Percentiles rank a stretch among this genome's conserved stretches.
phyloP scores from a whole-genome alignment of 2,888 invertebrate species.

The Antheraea assamensis region DNA sequence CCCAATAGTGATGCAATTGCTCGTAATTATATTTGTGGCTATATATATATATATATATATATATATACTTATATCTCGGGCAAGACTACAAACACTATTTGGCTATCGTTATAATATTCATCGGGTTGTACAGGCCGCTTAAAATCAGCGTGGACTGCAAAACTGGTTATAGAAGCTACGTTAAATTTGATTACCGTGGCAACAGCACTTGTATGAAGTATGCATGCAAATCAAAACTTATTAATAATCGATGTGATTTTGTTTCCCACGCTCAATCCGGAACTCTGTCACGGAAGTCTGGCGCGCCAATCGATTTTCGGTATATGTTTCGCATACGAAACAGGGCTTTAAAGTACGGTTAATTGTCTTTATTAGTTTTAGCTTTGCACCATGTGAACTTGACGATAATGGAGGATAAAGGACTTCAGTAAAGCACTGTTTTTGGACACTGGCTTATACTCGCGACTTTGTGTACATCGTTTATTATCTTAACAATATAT shows the following conservation, averaged over 20 bases:
- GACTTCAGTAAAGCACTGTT: too few relatives aligned
- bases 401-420: too few relatives aligned
- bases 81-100: neutral
- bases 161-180: neutral
- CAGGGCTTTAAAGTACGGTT: neutral
- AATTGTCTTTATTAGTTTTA: neutral
- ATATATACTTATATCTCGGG: too few relatives aligned
- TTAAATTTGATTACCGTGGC: neutral
- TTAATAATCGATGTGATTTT: neutral
- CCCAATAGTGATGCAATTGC: neutral
- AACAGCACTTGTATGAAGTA: neutral
- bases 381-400: too few relatives aligned
- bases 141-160: neutral
- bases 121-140: neutral
- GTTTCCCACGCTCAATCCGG: constrained; percentile 13
- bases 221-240: neutral
- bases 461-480: neutral
- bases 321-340: constrained; percentile 3
- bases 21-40: neutral
- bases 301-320: neutral
- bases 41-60: too few relatives aligned
- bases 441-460: too few relatives aligned
- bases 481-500: too few relatives aligned
- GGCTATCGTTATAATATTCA: neutral
- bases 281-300: constrained; percentile 12